Evolutionary conservation across 2,113 vertebrate genomes (phyloP).

Genomic region (Larimichthys polyactis): DNA sequence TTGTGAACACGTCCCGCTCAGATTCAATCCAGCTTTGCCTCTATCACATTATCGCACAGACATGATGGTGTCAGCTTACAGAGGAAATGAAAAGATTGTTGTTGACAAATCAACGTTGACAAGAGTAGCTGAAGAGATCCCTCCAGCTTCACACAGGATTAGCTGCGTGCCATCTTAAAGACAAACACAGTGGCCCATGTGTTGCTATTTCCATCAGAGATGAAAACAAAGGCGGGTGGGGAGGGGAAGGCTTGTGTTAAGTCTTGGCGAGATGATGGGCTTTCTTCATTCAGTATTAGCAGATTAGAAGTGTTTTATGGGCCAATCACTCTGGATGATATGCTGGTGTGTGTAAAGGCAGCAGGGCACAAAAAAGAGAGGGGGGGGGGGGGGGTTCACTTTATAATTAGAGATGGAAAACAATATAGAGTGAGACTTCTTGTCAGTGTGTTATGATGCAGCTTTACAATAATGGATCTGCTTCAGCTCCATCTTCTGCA

Average conservation of each 20-base stretch:
- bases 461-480: conserved; percentile 43
- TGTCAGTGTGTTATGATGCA: conserved; percentile 49
- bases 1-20: conserved; percentile 55
- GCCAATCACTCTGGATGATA: conserved; percentile 73
- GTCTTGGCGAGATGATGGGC: conserved; percentile 73
- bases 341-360: conserved; percentile 47
- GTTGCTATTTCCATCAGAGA: conserved; percentile 81
- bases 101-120: conserved; percentile 81
- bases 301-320: conserved; percentile 81
- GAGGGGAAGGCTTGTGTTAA: conserved; percentile 64
- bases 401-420: conserved; percentile 74
- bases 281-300: conserved; percentile 79
- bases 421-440: conserved; percentile 62
- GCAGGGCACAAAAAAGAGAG: conserved; percentile 4
- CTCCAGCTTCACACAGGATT: conserved; percentile 82
- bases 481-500: conserved; percentile 40
- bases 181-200: conserved; percentile 76
- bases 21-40: conserved; percentile 70
- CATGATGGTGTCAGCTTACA: conserved; percentile 79
- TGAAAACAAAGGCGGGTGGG: conserved; percentile 68
- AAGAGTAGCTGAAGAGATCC: conserved; percentile 80
- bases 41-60: conserved; percentile 72
- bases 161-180: conserved; percentile 77
- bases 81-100: conserved; percentile 81
- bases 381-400: conserved; percentile 33